Evolutionary conservation across 37 sponge, comb jelly and placozoan species (phyloP).

Genomic region (Tethya wilhelma): DNA sequence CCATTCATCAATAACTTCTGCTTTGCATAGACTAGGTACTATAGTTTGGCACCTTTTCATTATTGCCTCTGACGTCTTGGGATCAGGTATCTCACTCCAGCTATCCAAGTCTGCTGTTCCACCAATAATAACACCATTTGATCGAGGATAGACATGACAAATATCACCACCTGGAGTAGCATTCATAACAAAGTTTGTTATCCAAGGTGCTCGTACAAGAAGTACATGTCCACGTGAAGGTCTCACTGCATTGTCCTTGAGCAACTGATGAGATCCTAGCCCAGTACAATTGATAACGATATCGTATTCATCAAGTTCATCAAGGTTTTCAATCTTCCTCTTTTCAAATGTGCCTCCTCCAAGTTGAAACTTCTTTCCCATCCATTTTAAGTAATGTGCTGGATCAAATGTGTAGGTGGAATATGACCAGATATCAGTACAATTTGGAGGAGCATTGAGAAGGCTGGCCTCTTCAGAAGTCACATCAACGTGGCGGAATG

Average conservation of each 20-base stretch:
- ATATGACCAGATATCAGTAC: conserved; percentile 16
- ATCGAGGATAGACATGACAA: conserved; percentile 54
- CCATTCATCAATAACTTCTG: conserved; percentile 54
- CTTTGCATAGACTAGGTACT: conserved; percentile 55
- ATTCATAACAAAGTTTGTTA: conserved; percentile 45
- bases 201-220: conserved; percentile 73
- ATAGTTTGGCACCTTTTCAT: conserved; percentile 10
- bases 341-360: conserved; percentile 47
- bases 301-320: conserved; percentile 42
- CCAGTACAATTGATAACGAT: conserved; percentile 87
- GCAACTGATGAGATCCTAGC: conserved; percentile 53
- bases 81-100: conserved; percentile 25
- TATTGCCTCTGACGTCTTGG: conserved; percentile 12
- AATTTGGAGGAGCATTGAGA: conserved; percentile 5
- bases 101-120: conserved; percentile 40
- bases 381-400: conserved; percentile 57
- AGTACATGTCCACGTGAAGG: conserved; percentile 77
- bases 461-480: conserved; percentile 15
- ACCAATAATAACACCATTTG: conserved; percentile 46
- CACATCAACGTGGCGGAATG: conserved; percentile 6
- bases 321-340: conserved; percentile 32
- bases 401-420: conserved; percentile 37
- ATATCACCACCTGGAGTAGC: background rate
- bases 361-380: conserved; percentile 21
- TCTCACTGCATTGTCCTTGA: conserved; percentile 26